These are phyloP conservation scores for Stenoptilia bipunctidactyla DNA, from an alignment of 2,888 invertebrate species.

Conservation along the genomic window DNA sequence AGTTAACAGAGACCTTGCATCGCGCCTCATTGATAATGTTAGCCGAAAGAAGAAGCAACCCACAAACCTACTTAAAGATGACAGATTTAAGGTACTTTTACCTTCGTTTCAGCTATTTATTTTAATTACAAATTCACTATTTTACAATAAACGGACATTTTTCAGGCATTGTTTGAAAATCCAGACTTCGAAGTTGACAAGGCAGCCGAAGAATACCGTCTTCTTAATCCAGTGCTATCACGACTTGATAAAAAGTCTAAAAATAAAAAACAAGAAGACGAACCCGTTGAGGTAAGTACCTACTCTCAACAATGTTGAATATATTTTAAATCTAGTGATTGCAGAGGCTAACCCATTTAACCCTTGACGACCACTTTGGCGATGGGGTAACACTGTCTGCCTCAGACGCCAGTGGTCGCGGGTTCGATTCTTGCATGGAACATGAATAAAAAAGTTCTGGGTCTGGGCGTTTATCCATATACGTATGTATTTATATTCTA, in stretches of 20 bases:
- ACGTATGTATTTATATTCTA: too few species aligned
- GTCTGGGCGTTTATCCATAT: too few species aligned
- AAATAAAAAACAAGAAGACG: constrained; percentile 69
- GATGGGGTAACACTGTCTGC: too few species aligned
- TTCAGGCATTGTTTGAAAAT: constrained; percentile 85
- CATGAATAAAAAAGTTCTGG: too few species aligned
- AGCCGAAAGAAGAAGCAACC: constrained; percentile 70
- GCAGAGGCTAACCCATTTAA: too few species aligned
- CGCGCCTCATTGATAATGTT: constrained; percentile 80
- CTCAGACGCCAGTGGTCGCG: too few species aligned
- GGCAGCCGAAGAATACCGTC: constrained; percentile 86
- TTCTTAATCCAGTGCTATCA: constrained; percentile 90
- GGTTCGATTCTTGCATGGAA: too few species aligned
- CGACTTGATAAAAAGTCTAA: constrained; percentile 80
- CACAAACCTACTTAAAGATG: constrained; percentile 82
- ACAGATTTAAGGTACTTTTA: constrained; percentile 88
- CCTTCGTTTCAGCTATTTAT: constrained; percentile 1
- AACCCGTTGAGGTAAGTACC: constrained; percentile 54
- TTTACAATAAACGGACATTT: constrained; percentile 11
- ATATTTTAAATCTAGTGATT: background rate
- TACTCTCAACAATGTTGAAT: background rate
- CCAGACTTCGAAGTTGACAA: constrained; percentile 93
- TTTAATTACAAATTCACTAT: background rate
- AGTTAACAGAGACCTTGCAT: constrained; percentile 91
- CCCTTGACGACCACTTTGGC: background rate